Conservation (phyloP, 2,888 invertebrate species). For the Apocheima hispidaria region DNA sequence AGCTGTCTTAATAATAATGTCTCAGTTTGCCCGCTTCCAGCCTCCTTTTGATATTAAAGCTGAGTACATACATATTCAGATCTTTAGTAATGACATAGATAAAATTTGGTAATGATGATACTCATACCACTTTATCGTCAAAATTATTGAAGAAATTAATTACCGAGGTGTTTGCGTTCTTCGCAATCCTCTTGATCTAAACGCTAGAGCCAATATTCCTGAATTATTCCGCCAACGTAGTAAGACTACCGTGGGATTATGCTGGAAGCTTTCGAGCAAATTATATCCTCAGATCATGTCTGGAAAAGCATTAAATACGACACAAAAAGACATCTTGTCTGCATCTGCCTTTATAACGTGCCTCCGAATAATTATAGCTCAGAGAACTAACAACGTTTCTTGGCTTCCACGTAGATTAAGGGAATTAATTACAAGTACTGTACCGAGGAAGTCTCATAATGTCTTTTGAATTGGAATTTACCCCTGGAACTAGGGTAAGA, state of each 20-base stretch:
- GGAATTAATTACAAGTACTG: conserved; percentile 11
- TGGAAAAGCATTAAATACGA: conserved; percentile 2
- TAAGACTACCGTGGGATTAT: neutral
- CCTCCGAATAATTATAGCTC: conserved; percentile 15
- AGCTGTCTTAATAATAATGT: conserved; percentile 66
- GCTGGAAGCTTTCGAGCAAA: neutral
- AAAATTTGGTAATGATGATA: no score
- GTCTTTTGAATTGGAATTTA: conserved; percentile 15
- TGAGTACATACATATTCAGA: neutral
- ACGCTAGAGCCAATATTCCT: neutral
- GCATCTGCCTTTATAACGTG: conserved; percentile 15
- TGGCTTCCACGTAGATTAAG: conserved; percentile 20
- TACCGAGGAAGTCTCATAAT: conserved; percentile 10
- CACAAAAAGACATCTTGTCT: conserved; percentile 8
- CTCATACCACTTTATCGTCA: no score
- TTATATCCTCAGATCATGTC: conserved; percentile 8
- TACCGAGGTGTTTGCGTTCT: neutral
- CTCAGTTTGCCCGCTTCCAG: no score
- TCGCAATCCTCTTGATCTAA: neutral
- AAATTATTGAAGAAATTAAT: neutral
- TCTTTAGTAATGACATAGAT: neutral
- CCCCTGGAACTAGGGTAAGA: neutral
- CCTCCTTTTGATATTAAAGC: conserved; percentile 7
- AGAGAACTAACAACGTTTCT: conserved; percentile 21
- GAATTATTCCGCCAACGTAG: neutral